These are phyloP conservation scores for Xylota sylvarum DNA, from an alignment of 2,888 invertebrate genomes.

Conservation along the genomic window DNA sequence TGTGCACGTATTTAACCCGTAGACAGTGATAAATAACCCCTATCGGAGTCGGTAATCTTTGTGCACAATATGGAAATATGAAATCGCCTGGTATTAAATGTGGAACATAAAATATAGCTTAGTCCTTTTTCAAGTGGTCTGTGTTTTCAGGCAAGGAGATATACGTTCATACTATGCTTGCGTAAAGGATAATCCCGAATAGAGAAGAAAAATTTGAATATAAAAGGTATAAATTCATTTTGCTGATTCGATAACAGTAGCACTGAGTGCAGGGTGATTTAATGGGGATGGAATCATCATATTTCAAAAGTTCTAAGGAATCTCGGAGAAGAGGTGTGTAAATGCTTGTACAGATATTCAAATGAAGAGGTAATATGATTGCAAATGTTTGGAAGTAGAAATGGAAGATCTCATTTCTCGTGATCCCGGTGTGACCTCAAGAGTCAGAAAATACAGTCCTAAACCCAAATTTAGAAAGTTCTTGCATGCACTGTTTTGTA, in stretches of 20 bases:
- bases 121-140: constrained; percentile 28
- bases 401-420: no score
- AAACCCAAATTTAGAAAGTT: no score
- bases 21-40: constrained; percentile 50
- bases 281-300: neutral
- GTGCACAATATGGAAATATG: constrained; percentile 53
- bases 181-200: constrained; percentile 33
- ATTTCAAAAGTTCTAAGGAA: neutral
- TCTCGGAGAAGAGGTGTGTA: neutral
- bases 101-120: constrained; percentile 41
- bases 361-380: neutral
- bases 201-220: constrained; percentile 34
- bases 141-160: neutral
- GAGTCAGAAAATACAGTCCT: no score
- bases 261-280: neutral
- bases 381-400: no score
- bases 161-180: neutral
- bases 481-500: no score
- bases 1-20: constrained; percentile 10
- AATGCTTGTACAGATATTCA: neutral
- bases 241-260: constrained; percentile 24
- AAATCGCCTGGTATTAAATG: constrained; percentile 22
- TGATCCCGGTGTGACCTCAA: no score
- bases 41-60: constrained; percentile 34
- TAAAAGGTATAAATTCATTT: constrained; percentile 30